These are phyloP conservation scores for Nymphalis polychloros DNA, from an alignment of 2,888 invertebrate species.

Conservation along the genomic window DNA sequence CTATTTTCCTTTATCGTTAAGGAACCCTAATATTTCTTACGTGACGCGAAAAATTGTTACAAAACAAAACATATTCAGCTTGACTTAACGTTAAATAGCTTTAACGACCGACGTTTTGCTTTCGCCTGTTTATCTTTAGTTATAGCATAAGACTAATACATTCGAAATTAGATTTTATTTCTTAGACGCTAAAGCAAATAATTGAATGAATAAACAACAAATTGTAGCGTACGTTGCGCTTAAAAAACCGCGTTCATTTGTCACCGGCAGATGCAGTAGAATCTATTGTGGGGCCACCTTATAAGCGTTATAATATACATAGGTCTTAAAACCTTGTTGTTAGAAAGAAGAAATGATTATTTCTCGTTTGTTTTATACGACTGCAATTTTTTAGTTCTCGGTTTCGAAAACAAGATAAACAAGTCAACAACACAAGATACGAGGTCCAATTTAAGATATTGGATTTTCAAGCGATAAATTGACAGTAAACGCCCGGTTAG, in stretches of 20 bases:
- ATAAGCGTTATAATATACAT: background rate
- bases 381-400: too few species aligned
- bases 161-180: constrained; percentile 30
- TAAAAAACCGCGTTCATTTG: constrained; percentile 80
- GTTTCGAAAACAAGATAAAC: too few species aligned
- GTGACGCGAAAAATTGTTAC: constrained; percentile 31
- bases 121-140: constrained; percentile 38
- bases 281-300: constrained; percentile 6
- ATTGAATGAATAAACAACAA: constrained; percentile 41
- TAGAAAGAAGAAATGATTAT: too few species aligned
- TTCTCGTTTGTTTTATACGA: too few species aligned
- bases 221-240: constrained; percentile 67
- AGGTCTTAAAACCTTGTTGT: too few species aligned
- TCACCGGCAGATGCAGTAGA: constrained; percentile 77
- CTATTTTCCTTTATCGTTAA: constrained; percentile 17
- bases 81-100: constrained; percentile 40
- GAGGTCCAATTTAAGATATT: too few species aligned
- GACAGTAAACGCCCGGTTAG: too few species aligned
- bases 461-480: too few species aligned
- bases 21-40: constrained; percentile 20
- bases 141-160: constrained; percentile 24
- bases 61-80: constrained; percentile 40
- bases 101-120: constrained; percentile 37
- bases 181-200: constrained; percentile 28
- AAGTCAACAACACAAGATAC: too few species aligned